These are phyloP conservation scores for Micromesistius poutassou DNA, from an alignment of 2,797 vertebrate species.

Conservation along the genomic window DNA sequence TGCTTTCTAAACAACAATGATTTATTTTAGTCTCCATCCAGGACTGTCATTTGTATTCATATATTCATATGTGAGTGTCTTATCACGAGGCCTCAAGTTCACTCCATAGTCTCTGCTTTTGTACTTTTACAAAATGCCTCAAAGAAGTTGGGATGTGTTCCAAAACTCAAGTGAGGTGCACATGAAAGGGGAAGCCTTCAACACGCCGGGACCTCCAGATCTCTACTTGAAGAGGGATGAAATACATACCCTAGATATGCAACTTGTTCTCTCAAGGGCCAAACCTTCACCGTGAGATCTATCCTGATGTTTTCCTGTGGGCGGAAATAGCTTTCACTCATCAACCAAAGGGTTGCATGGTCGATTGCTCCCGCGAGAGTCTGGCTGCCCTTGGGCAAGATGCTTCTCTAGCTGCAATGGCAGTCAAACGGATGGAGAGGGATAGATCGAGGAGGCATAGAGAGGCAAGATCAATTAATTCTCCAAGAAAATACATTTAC, in stretches of 20 bases:
- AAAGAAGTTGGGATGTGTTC: constrained; percentile 3
- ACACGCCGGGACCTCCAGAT: neutral
- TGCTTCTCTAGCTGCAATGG: neutral
- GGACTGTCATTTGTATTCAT: constrained; percentile 1
- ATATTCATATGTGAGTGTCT: neutral
- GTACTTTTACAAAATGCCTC: neutral
- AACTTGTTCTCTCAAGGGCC: no score
- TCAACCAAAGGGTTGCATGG: no score
- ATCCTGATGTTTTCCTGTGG: no score
- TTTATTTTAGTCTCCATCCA: constrained; percentile 3
- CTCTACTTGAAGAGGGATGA: neutral
- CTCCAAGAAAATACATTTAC: no score
- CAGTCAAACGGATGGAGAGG: no score
- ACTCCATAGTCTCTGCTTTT: neutral
- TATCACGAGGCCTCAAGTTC: neutral
- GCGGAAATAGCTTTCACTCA: no score
- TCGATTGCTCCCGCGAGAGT: no score
- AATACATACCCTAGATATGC: neutral
- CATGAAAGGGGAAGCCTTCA: neutral
- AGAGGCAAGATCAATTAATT: no score
- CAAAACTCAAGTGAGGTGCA: neutral
- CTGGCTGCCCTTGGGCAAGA: no score
- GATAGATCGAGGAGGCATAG: no score
- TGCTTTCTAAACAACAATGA: constrained; percentile 2
- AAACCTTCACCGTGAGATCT: no score